Conservation (phyloP, 2,113 vertebrate genomes). For the Cricetomys ansorgei region DNA sequence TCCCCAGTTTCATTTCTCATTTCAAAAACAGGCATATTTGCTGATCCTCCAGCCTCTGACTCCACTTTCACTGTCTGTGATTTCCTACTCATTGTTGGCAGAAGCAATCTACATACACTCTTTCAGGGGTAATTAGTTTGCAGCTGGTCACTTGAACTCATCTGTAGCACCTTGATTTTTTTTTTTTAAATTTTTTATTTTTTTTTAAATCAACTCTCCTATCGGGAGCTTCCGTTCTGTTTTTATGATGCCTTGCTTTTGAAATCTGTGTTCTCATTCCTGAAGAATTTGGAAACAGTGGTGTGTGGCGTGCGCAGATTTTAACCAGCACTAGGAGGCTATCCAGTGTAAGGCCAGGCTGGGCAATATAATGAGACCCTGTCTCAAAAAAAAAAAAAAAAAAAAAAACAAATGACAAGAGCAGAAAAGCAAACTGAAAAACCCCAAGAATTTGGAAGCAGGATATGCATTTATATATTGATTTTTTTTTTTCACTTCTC, state of each 20-base stretch:
- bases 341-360: neutral
- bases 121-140: constrained; percentile 56
- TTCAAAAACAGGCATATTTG: constrained; percentile 22
- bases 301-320: neutral
- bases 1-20: neutral
- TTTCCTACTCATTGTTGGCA: constrained; percentile 9
- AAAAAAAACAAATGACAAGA: neutral
- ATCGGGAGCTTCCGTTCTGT: neutral
- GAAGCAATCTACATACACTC: neutral
- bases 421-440: neutral
- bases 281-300: neutral
- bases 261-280: neutral
- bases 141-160: constrained; percentile 27
- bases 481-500: neutral
- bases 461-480: neutral
- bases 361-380: neutral
- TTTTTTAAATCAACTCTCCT: neutral
- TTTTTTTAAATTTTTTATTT: neutral
- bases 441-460: neutral
- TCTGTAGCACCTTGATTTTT: neutral
- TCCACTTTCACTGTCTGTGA: neutral
- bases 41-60: constrained; percentile 11
- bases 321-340: neutral
- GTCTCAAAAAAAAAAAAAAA: neutral
- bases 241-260: constrained; percentile 1